Percentiles rank a stretch among this genome's conserved stretches.
Evolutionary conservation across 2,797 vertebrate species (phyloP).

Genomic region (Smutsia temminckii): DNA sequence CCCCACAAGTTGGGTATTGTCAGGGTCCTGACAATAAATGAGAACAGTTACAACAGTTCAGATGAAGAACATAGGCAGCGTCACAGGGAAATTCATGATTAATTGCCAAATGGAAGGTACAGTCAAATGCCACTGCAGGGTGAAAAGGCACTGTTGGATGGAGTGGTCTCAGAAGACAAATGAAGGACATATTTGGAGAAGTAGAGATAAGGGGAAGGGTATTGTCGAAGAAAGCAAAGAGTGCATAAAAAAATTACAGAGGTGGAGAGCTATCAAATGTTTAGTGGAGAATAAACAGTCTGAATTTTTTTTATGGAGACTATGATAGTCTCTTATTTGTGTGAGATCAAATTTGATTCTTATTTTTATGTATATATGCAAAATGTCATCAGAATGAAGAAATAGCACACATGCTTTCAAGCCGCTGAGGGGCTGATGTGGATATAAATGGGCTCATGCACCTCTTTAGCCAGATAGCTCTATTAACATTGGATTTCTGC

Average conservation of each 20-base stretch:
- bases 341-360: not conserved
- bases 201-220: not conserved
- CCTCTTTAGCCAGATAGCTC: constrained; percentile 53
- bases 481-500: constrained; percentile 67
- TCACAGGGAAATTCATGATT: not conserved
- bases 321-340: not conserved
- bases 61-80: not conserved
- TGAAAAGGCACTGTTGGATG: not conserved
- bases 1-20: too few species aligned
- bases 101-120: not conserved
- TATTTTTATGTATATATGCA: constrained; percentile 14
- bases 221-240: constrained; percentile 7
- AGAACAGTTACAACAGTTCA: not conserved
- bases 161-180: not conserved
- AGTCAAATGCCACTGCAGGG: not conserved
- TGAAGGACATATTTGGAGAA: constrained; percentile 28
- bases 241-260: not conserved
- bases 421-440: not conserved
- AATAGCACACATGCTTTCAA: constrained; percentile 38
- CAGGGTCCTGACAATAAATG: not conserved
- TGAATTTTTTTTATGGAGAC: not conserved
- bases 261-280: not conserved
- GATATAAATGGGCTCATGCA: not conserved
- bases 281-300: not conserved
- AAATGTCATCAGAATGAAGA: constrained; percentile 56